Base-by-base conservation (phyloP, 2,888 invertebrate species). In the Syrista parreyssii region DNA sequence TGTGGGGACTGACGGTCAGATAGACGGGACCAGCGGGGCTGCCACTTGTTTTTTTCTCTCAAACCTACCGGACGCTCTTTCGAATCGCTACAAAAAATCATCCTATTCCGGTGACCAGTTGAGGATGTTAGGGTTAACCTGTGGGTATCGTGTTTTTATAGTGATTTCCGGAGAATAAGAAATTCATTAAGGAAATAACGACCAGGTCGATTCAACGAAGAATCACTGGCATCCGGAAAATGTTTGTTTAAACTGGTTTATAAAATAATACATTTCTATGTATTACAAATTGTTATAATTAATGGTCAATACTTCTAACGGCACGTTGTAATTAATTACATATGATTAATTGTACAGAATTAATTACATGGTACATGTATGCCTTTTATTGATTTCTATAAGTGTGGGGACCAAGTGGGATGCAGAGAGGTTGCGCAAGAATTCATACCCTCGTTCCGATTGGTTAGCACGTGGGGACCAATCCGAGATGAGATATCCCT, bases 341-440 rank as follows among this genome's bases (percentile, higher is more conserved):
- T n/a, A n/a, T n/a, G n/a, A n/a, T n/a, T n/a, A n/a, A 9, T 55
- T 15, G 4, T 23, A 23, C 2, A 23, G 1, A 55, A 9, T 55
- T 23, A 55, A 55, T 55, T 55, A 23, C 23, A 55, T 55, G 9
- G 9, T 23, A 23, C 9, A 23, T 6, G 40, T 23, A 23, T 55
- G 9, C 6, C 23, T 23, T 23, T 6, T 55, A 55, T 55, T 55
- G 55, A 55, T 55, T 55, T 55, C 23, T 55, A n/a, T 73, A 68
- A 40, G 72, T 36, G 78, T 35, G 76, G 55, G 23, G 55, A 55
- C 55, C 55, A 55, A 73, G 81, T 77, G 75, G 79, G 81, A 78
- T 79, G 79, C 75, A 35, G 76, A 85, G 87, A 88, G 83, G 87
- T 86, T 87, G 87, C 84, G 86, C 88, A 86, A 88, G 84, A 85